phyloP scores from a whole-genome alignment of 2,888 invertebrate genomes.

The Ennomos fuscantarius region DNA sequence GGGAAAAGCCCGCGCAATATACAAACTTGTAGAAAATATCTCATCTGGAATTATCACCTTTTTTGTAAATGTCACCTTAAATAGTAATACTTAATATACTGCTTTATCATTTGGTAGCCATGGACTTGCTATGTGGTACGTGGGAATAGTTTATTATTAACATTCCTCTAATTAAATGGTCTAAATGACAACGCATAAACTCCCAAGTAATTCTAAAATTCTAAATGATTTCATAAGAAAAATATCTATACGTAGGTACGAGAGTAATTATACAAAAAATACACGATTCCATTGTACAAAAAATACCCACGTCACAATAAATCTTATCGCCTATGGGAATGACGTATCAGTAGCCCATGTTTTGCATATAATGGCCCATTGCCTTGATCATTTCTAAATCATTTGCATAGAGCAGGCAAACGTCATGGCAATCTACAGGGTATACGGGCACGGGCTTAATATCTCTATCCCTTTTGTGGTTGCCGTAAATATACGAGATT shows the following conservation, averaged over 20 bases:
- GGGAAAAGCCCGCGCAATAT: not conserved
- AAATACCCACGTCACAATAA: slow-evolving; percentile 37
- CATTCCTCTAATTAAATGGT: no score
- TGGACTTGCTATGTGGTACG: no score
- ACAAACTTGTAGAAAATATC: no score
- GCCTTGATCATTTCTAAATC: slow-evolving; percentile 52
- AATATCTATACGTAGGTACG: not conserved
- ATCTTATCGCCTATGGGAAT: slow-evolving; percentile 59
- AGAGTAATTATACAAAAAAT: slow-evolving; percentile 22
- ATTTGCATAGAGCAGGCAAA: slow-evolving; percentile 46
- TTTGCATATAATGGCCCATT: slow-evolving; percentile 65
- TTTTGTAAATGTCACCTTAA: not conserved
- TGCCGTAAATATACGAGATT: slow-evolving; percentile 26
- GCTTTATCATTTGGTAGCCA: no score
- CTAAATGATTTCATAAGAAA: not conserved
- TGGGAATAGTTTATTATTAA: no score
- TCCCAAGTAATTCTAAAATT: not conserved
- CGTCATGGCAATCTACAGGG: slow-evolving; percentile 26
- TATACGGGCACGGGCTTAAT: slow-evolving; percentile 10
- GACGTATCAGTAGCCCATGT: slow-evolving; percentile 50
- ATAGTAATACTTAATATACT: no score
- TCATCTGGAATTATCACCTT: no score
- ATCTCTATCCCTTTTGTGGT: slow-evolving; percentile 14
- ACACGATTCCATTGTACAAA: slow-evolving; percentile 34
- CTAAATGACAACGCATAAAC: no score